These are phyloP conservation scores for Tetramorium bicarinatum DNA, from an alignment of 2,888 invertebrate genomes.

Conservation along the genomic window DNA sequence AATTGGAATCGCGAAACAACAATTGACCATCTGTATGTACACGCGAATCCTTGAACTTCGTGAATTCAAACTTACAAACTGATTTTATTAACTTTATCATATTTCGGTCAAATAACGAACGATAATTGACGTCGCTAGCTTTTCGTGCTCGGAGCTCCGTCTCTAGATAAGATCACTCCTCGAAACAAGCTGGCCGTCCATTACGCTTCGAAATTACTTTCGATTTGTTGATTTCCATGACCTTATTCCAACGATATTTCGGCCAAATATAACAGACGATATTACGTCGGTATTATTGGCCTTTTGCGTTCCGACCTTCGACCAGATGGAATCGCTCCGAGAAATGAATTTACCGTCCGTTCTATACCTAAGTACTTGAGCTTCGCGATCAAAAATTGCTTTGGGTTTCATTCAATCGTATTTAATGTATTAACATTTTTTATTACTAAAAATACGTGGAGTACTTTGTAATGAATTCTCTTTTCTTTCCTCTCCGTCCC, in stretches of 20 bases:
- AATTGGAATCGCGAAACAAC: neutral
- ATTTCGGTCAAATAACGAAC: neutral
- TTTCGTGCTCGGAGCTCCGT: neutral
- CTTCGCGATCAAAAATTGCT: neutral
- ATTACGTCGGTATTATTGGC: neutral
- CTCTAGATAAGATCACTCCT: neutral
- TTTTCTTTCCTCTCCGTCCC: neutral
- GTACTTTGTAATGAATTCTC: neutral
- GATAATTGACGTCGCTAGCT: neutral
- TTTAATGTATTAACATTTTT: neutral
- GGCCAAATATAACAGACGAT: neutral
- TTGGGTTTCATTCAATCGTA: neutral
- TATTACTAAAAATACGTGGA: neutral
- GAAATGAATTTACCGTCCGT: neutral
- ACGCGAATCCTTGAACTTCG: neutral
- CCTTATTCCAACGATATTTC: neutral
- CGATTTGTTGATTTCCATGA: constrained; percentile 29
- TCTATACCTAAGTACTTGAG: neutral
- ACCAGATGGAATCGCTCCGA: neutral
- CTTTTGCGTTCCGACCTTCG: neutral
- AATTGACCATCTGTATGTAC: neutral
- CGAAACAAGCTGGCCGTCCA: neutral
- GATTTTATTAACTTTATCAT: neutral
- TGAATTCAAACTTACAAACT: neutral
- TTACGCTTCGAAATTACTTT: constrained; percentile 14